Evolutionary conservation across 2,888 invertebrate species (phyloP).

Genomic region (Dyspetes luteomarginatus): DNA sequence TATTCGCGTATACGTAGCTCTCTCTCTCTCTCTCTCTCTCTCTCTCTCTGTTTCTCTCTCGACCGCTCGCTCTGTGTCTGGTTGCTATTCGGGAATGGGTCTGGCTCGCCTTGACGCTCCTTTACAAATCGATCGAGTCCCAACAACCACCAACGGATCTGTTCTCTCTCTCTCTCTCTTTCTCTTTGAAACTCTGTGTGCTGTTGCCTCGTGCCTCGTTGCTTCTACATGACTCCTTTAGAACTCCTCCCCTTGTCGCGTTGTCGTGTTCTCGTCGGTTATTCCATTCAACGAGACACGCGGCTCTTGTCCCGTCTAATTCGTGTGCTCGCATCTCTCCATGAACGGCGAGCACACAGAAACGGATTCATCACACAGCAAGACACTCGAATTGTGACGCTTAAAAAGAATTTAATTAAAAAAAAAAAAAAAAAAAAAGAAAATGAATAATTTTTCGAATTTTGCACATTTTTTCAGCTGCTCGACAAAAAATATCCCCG

Average conservation of each 20-base stretch:
- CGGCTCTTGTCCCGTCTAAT: conserved; percentile 10
- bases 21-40: not conserved
- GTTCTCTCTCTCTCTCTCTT: conserved; percentile 47
- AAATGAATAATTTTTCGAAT: not conserved
- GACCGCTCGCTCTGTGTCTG: not conserved
- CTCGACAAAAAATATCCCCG: too few relatives aligned
- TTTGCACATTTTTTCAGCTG: not conserved
- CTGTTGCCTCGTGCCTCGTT: too few relatives aligned
- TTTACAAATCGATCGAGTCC: conserved; percentile 79
- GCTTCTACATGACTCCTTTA: conserved; percentile 50
- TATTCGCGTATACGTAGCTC: conserved; percentile 23
- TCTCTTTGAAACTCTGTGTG: too few relatives aligned
- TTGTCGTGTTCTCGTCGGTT: not conserved
- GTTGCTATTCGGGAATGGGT: conserved; percentile 70
- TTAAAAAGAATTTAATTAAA: too few relatives aligned
- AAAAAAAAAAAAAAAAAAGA: too few relatives aligned
- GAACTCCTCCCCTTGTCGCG: not conserved
- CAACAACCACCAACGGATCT: conserved; percentile 71
- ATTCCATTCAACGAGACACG: conserved; percentile 18
- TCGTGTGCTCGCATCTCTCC: not conserved
- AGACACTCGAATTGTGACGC: not conserved
- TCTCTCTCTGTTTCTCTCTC: conserved; percentile 4
- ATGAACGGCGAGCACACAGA: not conserved
- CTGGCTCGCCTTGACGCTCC: conserved; percentile 80
- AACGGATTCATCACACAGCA: conserved; percentile 2